phyloP scores from a whole-genome alignment of 2,113 vertebrate genomes.

The Haemorhous mexicanus region DNA sequence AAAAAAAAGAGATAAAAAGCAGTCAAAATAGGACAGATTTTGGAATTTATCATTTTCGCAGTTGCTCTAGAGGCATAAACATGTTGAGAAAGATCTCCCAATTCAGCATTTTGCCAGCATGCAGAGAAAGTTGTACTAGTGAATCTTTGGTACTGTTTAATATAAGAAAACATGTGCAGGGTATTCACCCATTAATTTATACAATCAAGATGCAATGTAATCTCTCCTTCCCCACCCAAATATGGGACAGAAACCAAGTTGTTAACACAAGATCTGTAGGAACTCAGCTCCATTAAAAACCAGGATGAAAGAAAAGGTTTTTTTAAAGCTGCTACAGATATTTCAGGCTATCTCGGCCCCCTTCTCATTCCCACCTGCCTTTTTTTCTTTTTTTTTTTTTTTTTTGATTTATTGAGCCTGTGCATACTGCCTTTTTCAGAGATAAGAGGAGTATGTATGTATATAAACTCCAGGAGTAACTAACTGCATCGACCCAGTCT shows the following conservation, averaged over 20 bases:
- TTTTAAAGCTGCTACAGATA: background rate
- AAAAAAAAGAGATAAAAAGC: background rate
- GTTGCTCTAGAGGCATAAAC: conserved; percentile 6
- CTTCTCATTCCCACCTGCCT: background rate
- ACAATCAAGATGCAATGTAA: background rate
- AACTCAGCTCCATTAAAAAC: background rate
- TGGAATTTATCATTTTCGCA: conserved; percentile 29
- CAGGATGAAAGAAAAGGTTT: background rate
- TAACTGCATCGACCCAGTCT: background rate
- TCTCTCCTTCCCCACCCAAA: background rate
- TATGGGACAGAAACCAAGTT: background rate
- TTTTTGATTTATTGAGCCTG: background rate
- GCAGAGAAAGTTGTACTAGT: background rate
- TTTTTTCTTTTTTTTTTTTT: background rate
- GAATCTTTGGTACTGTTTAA: conserved; percentile 23
- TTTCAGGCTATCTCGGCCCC: background rate
- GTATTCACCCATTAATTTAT: background rate
- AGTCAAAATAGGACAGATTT: conserved; percentile 9
- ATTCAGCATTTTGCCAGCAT: conserved; percentile 46
- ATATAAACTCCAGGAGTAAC: background rate
- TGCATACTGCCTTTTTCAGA: background rate
- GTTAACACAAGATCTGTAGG: background rate
- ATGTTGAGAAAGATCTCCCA: conserved; percentile 35
- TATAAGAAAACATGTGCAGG: conserved; percentile 22
- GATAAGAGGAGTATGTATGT: background rate